These are phyloP conservation scores for Notodonta dromedarius DNA, from an alignment of 2,888 invertebrate species.

Conservation along the genomic window DNA sequence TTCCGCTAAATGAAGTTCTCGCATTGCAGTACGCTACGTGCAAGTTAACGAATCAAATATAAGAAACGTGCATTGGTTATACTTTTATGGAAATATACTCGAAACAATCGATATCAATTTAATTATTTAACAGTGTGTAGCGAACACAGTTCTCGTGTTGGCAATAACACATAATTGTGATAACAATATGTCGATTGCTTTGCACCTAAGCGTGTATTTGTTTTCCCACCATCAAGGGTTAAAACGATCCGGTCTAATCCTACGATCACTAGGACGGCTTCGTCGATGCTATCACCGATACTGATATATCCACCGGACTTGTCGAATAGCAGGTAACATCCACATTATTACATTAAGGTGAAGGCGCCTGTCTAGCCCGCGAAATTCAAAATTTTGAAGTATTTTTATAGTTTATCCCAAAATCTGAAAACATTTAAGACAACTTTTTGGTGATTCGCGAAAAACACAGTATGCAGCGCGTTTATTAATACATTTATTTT, in stretches of 20 bases:
- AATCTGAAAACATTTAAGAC: too few species aligned
- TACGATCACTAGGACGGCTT: slow-evolving; percentile 82
- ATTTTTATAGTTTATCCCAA: too few species aligned
- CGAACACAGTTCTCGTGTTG: slow-evolving; percentile 30
- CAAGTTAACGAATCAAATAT: background rate
- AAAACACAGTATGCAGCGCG: too few species aligned
- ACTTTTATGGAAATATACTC: slow-evolving; percentile 6
- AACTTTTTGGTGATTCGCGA: too few species aligned
- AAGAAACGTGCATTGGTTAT: slow-evolving; percentile 1
- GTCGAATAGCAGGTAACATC: slow-evolving; percentile 77
- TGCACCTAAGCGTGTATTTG: slow-evolving; percentile 78
- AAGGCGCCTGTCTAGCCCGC: too few species aligned
- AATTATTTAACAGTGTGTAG: slow-evolving; percentile 25
- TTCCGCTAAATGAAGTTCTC: too few species aligned
- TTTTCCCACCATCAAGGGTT: slow-evolving; percentile 75
- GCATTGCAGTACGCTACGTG: too few species aligned
- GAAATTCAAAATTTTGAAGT: too few species aligned
- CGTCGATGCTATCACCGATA: slow-evolving; percentile 83
- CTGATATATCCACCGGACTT: slow-evolving; percentile 83
- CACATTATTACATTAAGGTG: slow-evolving; percentile 33
- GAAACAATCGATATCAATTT: slow-evolving; percentile 18
- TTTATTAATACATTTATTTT: too few species aligned
- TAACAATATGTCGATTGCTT: slow-evolving; percentile 64
- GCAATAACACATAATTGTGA: slow-evolving; percentile 46
- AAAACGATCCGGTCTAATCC: slow-evolving; percentile 84